Base-by-base conservation (phyloP, 2,113 vertebrate genomes). In the Pterocles orientalis region DNA sequence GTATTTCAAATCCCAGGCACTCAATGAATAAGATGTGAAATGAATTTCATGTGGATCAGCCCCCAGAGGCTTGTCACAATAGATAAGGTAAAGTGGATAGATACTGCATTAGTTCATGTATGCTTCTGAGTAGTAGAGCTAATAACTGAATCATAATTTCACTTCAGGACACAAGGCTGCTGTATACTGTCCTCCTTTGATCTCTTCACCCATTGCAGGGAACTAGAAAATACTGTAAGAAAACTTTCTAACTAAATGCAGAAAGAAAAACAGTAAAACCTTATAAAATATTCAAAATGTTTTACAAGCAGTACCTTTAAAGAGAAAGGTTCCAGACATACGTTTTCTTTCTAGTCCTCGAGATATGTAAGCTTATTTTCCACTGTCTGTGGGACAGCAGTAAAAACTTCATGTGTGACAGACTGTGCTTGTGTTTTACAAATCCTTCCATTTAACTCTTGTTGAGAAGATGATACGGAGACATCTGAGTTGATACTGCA, bases 91-190 rank as follows among this genome's bases (percentile, higher is more conserved):
- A 95, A 95, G 88, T 88, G 16, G 95, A 96, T 97, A 96, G 97
- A 97, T 89, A 94, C 50, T 28, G 92, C 73, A 41, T 96, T 96
- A 94, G 92, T 97, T 97, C 97, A 94, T 94, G 71, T 95, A 89
- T 94, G 93, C 82, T 94, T 75, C 96, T 91, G 94, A 97, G 97
- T 92, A 88, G 77, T 94, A 95, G 83, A 96, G 95, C 95, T 98
- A 98, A 98, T 97, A 97, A 98, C 94, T 94, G 95, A 97, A 98
- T 95, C 96, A 90, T 94, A 96, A 97, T 97, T 97, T 98, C 95
- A 97, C 97, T 98, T 92, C 91, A 13, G 97, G 97, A 97, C 81
- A 97, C 77, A 92, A 90, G 88, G 70, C 91, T 89, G 51, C 93
- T 93, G 54, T 92, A 91, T 92, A 84, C 87, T 96, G 95, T 92